phyloP scores from a whole-genome alignment of 2,797 vertebrate species.

The Haliaeetus vocifer region DNA sequence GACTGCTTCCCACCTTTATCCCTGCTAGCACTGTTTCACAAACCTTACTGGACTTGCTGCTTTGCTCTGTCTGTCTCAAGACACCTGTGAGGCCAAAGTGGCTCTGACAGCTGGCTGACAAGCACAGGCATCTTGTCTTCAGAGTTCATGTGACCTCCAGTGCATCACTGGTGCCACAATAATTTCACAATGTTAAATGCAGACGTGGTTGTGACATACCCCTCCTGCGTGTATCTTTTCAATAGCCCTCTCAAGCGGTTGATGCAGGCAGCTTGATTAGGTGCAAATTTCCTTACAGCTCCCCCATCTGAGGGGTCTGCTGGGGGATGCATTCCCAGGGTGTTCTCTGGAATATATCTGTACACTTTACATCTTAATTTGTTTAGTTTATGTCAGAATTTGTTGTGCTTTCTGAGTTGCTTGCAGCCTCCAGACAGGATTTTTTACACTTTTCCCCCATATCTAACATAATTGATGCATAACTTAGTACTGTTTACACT shows the following conservation, averaged over 20 bases:
- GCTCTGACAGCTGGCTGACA: neutral
- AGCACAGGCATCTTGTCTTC: neutral
- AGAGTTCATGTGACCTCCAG: neutral
- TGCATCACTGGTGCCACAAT: neutral
- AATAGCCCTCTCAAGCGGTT: neutral
- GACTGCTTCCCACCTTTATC: neutral
- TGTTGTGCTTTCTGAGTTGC: neutral
- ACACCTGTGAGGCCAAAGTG: neutral
- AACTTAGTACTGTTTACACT: neutral
- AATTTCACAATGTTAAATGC: neutral
- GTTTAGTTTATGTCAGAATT: neutral
- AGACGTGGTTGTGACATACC: neutral
- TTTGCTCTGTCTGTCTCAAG: neutral
- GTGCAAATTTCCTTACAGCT: neutral
- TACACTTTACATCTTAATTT: neutral
- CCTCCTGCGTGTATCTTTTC: neutral
- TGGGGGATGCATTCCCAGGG: neutral
- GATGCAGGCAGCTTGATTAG: neutral
- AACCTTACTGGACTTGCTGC: neutral
- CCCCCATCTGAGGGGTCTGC: neutral
- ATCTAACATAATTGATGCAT: neutral
- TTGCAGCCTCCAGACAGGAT: neutral
- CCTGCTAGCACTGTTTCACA: neutral
- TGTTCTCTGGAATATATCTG: neutral
- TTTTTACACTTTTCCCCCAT: neutral